These are phyloP conservation scores for Tanytarsus gracilentus DNA, from an alignment of 2,888 invertebrate species.

Conservation along the genomic window DNA sequence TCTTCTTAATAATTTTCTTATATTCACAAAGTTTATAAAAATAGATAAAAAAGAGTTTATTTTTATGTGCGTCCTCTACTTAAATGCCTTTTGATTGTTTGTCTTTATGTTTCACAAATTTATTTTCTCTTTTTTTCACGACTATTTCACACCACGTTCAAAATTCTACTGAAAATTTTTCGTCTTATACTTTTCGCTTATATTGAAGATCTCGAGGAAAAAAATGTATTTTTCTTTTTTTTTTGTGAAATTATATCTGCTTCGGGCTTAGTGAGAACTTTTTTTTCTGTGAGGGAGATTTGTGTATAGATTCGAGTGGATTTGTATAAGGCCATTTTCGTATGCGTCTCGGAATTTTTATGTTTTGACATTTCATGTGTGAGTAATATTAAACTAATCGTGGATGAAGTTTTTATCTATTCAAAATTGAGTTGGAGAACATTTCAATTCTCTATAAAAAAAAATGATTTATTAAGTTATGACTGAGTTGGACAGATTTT, in stretches of 20 bases:
- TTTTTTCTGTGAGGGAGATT: background rate
- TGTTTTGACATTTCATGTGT: too few species aligned
- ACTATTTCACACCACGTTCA: conserved; percentile 13
- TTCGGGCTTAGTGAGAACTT: conserved; percentile 3
- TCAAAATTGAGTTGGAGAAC: too few species aligned
- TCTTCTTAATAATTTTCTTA: conserved; percentile 11
- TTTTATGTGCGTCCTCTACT: background rate
- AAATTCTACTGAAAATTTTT: conserved; percentile 28
- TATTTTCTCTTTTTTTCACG: conserved; percentile 8
- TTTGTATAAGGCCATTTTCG: too few species aligned
- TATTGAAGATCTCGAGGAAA: conserved; percentile 1
- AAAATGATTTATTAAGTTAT: too few species aligned
- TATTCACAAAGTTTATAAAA: conserved; percentile 11
- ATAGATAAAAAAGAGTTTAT: conserved; percentile 2
- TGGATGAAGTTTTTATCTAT: too few species aligned
- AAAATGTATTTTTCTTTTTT: conserved; percentile 11
- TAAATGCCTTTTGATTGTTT: background rate
- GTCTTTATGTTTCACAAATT: conserved; percentile 4
- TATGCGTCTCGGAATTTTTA: too few species aligned
- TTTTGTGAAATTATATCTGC: background rate
- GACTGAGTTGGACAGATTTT: too few species aligned
- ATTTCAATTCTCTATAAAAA: too few species aligned
- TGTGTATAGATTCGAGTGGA: background rate
- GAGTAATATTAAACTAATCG: too few species aligned
- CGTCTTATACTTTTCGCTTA: conserved; percentile 20